Conservation (phyloP, 2,113 vertebrate species). For the Pteruthius melanotis region DNA sequence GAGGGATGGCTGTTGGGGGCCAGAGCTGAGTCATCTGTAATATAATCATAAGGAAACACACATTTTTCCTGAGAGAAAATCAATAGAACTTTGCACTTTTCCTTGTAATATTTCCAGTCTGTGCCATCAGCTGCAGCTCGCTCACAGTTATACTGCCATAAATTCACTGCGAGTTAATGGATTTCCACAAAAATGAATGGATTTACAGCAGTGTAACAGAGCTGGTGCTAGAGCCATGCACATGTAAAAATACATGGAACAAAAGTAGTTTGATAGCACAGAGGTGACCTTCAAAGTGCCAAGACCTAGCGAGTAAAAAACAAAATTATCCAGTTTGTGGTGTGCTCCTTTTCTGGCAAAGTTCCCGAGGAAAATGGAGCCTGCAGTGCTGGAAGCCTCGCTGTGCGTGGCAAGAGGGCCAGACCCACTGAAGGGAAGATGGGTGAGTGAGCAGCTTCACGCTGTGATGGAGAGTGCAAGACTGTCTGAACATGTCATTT, state of each 20-base stretch:
- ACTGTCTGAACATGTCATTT: not conserved
- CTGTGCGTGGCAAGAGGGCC: not conserved
- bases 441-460: not conserved
- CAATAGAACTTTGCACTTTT: constrained; percentile 62
- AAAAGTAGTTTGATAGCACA: not conserved
- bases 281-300: not conserved
- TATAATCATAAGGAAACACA: constrained; percentile 42
- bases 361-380: not conserved
- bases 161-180: constrained; percentile 27
- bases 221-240: not conserved
- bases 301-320: not conserved
- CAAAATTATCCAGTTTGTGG: not conserved
- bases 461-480: not conserved
- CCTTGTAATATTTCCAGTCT: constrained; percentile 48
- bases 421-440: not conserved
- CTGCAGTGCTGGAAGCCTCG: accelerated
- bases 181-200: not conserved
- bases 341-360: not conserved
- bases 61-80: constrained; percentile 59
- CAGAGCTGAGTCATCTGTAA: constrained; percentile 38
- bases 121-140: not conserved
- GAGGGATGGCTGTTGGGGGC: not conserved
- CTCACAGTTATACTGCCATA: constrained; percentile 13
- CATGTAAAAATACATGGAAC: not conserved
- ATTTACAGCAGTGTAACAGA: not conserved